phyloP scores from a whole-genome alignment of 2,797 vertebrate species.

The Dallia pectoralis region DNA sequence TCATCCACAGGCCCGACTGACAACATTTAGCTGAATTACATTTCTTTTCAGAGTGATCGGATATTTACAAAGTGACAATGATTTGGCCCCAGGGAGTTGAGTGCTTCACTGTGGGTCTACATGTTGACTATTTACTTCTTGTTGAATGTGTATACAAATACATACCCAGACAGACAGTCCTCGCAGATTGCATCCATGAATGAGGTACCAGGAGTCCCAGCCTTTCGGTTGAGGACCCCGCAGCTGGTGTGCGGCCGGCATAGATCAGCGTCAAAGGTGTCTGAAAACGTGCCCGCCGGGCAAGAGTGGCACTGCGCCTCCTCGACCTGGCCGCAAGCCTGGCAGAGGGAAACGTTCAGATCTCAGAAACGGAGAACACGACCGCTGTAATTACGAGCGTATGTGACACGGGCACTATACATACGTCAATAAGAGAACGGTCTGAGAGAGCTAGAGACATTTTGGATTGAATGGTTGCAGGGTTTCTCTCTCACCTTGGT shows the following conservation, averaged over 20 bases:
- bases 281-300: slow-evolving; percentile 80
- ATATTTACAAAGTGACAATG: too few species aligned
- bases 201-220: slow-evolving; percentile 60
- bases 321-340: slow-evolving; percentile 71
- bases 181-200: slow-evolving; percentile 77
- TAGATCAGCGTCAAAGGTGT: slow-evolving; percentile 48
- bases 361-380: not conserved
- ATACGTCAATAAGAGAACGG: too few species aligned
- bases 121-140: not conserved
- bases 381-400: not conserved
- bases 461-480: not conserved
- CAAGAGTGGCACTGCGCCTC: slow-evolving; percentile 76
- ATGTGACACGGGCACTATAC: too few species aligned
- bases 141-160: slow-evolving; percentile 24
- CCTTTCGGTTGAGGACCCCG: slow-evolving; percentile 60
- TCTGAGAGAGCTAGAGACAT: not conserved
- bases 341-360: not conserved
- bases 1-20: too few species aligned
- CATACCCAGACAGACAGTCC: slow-evolving; percentile 83
- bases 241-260: slow-evolving; percentile 80
- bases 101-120: too few species aligned
- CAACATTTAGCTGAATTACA: too few species aligned
- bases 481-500: slow-evolving; percentile 69
- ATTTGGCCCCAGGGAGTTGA: too few species aligned
- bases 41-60: too few species aligned